Percentiles rank a stretch among this genome's conserved stretches.
phyloP scores from a whole-genome alignment of 2,797 vertebrate genomes.

The Peromyscus melanophrys region DNA sequence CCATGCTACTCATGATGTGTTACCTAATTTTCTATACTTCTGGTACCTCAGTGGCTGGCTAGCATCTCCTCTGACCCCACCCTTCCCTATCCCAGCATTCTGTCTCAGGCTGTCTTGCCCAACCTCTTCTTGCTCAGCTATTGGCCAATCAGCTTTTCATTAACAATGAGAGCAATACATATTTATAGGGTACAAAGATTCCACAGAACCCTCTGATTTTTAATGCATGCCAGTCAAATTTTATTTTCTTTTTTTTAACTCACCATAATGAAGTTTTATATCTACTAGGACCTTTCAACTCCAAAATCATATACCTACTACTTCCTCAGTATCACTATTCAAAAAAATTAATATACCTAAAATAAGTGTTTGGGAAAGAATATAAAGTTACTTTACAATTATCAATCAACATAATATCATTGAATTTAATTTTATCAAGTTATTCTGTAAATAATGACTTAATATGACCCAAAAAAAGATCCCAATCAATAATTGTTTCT shows the following conservation, averaged over 20 bases:
- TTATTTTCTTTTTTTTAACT: not conserved
- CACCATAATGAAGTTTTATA: not conserved
- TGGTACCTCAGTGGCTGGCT: no score
- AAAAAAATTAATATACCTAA: not conserved
- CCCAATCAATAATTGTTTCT: not conserved
- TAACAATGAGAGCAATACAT: no score
- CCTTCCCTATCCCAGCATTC: no score
- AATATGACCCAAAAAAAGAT: not conserved
- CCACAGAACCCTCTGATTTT: not conserved
- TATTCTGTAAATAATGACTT: not conserved
- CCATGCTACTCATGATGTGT: no score
- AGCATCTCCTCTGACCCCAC: no score
- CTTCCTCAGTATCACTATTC: not conserved
- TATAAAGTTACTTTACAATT: not conserved
- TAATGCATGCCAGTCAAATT: not conserved
- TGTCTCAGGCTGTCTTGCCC: no score
- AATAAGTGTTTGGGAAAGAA: not conserved
- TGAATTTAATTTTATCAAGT: not conserved
- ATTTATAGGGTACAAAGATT: no score
- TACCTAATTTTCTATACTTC: no score
- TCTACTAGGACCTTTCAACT: not conserved
- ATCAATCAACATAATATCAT: not conserved
- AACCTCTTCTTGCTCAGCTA: no score
- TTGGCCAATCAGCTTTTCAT: no score
- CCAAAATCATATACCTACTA: not conserved